Evolutionary conservation across 1,140 invertebrate species (phyloP).

Genomic region (Trissolcus basalis): DNA sequence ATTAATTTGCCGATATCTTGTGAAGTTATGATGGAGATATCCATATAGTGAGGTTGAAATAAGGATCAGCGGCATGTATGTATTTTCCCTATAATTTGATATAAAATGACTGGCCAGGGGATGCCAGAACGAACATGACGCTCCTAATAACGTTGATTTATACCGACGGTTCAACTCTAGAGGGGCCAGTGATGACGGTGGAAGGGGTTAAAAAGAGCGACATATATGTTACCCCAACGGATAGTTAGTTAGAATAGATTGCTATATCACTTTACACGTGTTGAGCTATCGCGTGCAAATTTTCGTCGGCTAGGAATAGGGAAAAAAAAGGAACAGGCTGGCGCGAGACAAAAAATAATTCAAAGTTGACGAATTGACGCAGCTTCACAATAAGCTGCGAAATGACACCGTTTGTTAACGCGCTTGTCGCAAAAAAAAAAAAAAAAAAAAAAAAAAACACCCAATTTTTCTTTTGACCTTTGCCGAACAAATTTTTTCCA

Average conservation of each 20-base stretch:
- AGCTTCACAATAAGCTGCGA: background rate
- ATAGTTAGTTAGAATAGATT: constrained; percentile 75
- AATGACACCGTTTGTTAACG: background rate
- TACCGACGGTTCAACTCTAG: constrained; percentile 69
- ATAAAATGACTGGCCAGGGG: constrained; percentile 72
- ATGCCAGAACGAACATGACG: constrained; percentile 70
- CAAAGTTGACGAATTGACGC: constrained; percentile 6
- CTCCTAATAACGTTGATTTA: constrained; percentile 76
- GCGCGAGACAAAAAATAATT: constrained; percentile 6
- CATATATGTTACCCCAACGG: constrained; percentile 65
- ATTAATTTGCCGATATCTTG: constrained; percentile 48
- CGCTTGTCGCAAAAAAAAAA: too few relatives aligned
- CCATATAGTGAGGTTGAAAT: constrained; percentile 37
- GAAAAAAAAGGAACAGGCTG: constrained; percentile 5
- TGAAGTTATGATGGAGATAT: constrained; percentile 47
- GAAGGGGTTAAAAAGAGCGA: constrained; percentile 64
- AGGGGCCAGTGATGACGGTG: constrained; percentile 61
- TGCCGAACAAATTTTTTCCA: background rate
- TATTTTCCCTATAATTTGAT: constrained; percentile 75
- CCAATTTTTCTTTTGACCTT: background rate
- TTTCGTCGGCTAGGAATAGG: constrained; percentile 11
- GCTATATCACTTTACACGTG: constrained; percentile 73
- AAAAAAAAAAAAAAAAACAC: background rate
- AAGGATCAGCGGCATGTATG: constrained; percentile 56
- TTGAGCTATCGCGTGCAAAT: constrained; percentile 55